These are phyloP conservation scores for Masnerella sp. DNA, from an alignment of 2,888 invertebrate species.

Conservation along the genomic window DNA sequence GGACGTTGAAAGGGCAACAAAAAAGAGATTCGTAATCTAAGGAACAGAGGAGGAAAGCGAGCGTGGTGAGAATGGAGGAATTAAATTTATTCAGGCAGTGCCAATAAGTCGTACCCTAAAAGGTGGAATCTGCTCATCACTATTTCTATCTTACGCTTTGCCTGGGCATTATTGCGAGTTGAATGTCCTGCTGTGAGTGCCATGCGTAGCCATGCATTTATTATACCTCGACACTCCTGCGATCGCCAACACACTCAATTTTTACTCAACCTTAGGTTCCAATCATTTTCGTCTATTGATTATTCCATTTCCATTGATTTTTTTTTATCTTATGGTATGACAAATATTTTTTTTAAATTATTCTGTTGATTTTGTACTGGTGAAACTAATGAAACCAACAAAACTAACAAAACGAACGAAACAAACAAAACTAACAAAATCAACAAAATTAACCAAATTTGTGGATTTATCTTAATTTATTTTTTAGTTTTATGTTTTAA, in stretches of 20 bases:
- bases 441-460: too few species aligned
- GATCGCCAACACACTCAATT: slow-evolving; percentile 32
- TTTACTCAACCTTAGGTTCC: too few species aligned
- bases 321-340: too few species aligned
- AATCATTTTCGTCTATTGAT: too few species aligned
- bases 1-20: slow-evolving; percentile 63
- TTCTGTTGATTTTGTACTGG: too few species aligned
- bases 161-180: slow-evolving; percentile 65
- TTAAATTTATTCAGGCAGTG: slow-evolving; percentile 76
- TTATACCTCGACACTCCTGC: slow-evolving; percentile 46
- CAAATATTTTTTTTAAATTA: too few species aligned
- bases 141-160: slow-evolving; percentile 56
- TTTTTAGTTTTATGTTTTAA: too few species aligned
- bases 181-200: slow-evolving; percentile 55
- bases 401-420: too few species aligned
- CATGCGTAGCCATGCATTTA: slow-evolving; percentile 49
- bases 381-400: too few species aligned
- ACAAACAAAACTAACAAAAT: too few species aligned
- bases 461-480: too few species aligned
- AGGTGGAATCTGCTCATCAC: slow-evolving; percentile 69
- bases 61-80: slow-evolving; percentile 69
- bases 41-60: slow-evolving; percentile 62
- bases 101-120: slow-evolving; percentile 74
- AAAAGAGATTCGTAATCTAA: slow-evolving; percentile 72
- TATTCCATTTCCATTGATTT: too few species aligned